Percentiles rank a stretch among this genome's conserved stretches.
Conservation (phyloP, 1,140 invertebrate species). For the Hesperophylax magnus region DNA sequence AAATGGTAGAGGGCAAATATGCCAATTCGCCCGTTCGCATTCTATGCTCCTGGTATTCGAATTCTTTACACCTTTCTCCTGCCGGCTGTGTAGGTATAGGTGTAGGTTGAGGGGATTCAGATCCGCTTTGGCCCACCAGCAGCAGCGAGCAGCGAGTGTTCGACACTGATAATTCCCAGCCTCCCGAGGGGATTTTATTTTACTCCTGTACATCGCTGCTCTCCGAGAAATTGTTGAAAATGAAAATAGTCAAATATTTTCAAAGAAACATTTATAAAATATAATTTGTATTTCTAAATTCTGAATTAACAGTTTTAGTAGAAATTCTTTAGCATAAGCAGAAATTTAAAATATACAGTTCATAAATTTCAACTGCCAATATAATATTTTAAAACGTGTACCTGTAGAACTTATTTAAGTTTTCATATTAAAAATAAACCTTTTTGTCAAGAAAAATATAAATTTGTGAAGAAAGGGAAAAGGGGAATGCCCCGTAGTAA, state of each 20-base stretch:
- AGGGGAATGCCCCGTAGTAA: not conserved
- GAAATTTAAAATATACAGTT: too few relatives aligned
- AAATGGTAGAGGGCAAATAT: not conserved
- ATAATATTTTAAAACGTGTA: too few relatives aligned
- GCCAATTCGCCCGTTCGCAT: slow-evolving; percentile 3
- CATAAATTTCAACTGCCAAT: too few relatives aligned
- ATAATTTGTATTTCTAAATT: too few relatives aligned
- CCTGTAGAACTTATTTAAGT: too few relatives aligned
- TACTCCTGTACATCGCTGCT: slow-evolving; percentile 5
- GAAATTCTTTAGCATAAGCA: too few relatives aligned
- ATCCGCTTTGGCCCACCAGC: slow-evolving; percentile 32
- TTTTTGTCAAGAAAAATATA: not conserved
- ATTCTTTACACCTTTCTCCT: slow-evolving; percentile 31
- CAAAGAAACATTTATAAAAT: too few relatives aligned
- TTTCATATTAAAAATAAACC: too few relatives aligned
- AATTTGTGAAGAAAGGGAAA: not conserved
- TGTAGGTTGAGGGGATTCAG: slow-evolving; percentile 2
- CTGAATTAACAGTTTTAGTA: too few relatives aligned
- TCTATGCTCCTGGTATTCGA: slow-evolving; percentile 9
- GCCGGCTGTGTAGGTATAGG: too few relatives aligned
- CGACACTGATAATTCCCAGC: slow-evolving; percentile 47
- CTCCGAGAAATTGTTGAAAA: not conserved
- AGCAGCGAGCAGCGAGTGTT: too few relatives aligned
- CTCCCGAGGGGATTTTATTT: slow-evolving; percentile 41
- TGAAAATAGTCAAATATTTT: not conserved